phyloP scores from a whole-genome alignment of 2,888 invertebrate species.

The Deilephila elpenor region DNA sequence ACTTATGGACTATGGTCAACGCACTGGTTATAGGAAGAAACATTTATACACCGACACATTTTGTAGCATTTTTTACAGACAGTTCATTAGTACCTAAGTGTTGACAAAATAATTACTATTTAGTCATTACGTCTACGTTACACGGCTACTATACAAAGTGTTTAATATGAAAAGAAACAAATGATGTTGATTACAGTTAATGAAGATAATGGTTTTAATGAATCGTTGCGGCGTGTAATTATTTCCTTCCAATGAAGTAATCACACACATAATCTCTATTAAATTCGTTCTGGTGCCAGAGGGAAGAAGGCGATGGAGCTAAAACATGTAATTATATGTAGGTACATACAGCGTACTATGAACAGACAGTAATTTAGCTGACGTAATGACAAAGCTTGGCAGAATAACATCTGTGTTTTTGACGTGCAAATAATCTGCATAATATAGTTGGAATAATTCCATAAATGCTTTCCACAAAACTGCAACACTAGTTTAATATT shows the following conservation, averaged over 20 bases:
- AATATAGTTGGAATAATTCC: no score
- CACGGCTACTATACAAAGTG: not conserved
- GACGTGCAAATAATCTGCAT: no score
- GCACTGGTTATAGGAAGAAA: not conserved
- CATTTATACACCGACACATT: not conserved
- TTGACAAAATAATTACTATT: not conserved
- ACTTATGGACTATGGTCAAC: not conserved
- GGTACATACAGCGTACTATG: not conserved
- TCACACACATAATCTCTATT: conserved; percentile 19
- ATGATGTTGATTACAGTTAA: not conserved
- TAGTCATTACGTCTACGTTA: not conserved
- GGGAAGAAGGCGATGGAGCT: not conserved
- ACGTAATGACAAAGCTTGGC: not conserved
- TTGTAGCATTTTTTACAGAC: not conserved
- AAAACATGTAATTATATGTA: not conserved
- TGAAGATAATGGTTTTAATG: conserved; percentile 10
- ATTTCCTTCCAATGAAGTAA: conserved; percentile 25
- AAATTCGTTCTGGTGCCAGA: conserved; percentile 29
- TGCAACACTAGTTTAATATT: no score
- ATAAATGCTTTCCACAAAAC: no score
- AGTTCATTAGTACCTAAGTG: not conserved
- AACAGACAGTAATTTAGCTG: not conserved
- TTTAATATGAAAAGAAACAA: conserved; percentile 1
- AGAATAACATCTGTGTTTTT: no score
- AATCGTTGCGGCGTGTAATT: conserved; percentile 16